Evolutionary conservation across 2,888 invertebrate species (phyloP), one percentile per base, ranked within the genome.

Genomic region (Diaprepes abbreviatus): DNA sequence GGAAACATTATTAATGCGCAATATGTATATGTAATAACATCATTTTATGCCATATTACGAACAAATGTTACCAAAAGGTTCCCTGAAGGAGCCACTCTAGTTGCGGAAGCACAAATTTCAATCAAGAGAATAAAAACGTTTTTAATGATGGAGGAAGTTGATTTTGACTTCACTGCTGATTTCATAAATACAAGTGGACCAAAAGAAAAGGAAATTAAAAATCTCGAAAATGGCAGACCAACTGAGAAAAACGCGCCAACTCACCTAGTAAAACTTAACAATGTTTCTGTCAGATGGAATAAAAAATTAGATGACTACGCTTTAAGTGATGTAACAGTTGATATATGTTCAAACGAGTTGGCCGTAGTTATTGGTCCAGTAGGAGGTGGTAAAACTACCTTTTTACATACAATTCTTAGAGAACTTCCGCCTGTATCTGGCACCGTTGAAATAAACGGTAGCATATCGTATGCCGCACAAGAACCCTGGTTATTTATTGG

Each of bases 401-500:
- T 89, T 0, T 82, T 88, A 2, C 86, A 88, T 72, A 81, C 85
- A 0, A 85, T 88, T 52, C 84, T 96, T 14, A 89, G 89, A 57
- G 95, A 96, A 84, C 83, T 95, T 33, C 90, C 91, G 3, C 82
- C 92, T 1, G 78, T 82, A n/a, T 82, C 86, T 2, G 95, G 95
- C n/a, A 84, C 83, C 1, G 82, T 93, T 2, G 85, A 88, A 77
- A 85, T 93, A 7, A 87, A 87, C 3, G 94, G 94, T 3, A 86
- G 85, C 0, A 85, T 91, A 0, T 89, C 90, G 0, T 96, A 95
- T 79, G 92, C 93, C 0, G 90, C 93, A 54, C 94, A 95, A 82
- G 92, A 95, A 79, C 92, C 96, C 0, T 96, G 95, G 95, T 80
- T 92, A 0, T 92, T 92, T 78, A 90, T 90, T 65, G 91, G 90